phyloP scores from a whole-genome alignment of 2,113 vertebrate genomes.

The Platichthys flesus region DNA sequence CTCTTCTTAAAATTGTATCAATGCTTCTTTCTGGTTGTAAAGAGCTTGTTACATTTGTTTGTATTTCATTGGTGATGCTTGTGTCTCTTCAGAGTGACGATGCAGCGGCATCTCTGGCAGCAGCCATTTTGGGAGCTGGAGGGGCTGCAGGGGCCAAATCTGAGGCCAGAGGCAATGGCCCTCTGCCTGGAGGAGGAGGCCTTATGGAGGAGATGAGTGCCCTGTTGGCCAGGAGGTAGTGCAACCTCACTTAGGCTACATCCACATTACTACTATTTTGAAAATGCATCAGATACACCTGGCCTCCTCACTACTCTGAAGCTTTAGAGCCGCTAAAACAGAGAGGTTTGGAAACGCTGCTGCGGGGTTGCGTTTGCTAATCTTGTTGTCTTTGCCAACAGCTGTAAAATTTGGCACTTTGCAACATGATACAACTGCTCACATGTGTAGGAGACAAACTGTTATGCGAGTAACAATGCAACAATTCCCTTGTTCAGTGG shows the following conservation, averaged over 20 bases:
- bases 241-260: not conserved
- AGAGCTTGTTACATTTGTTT: not conserved
- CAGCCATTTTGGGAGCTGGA: slow-evolving; percentile 59
- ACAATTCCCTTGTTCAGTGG: too few species aligned
- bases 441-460: too few species aligned
- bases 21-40: not conserved
- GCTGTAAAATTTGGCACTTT: too few species aligned
- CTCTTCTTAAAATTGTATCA: too few species aligned
- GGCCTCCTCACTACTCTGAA: too few species aligned
- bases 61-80: not conserved
- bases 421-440: too few species aligned
- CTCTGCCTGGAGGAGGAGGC: slow-evolving; percentile 90
- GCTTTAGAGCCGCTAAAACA: too few species aligned
- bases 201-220: slow-evolving; percentile 99
- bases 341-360: too few species aligned
- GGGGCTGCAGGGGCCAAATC: slow-evolving; percentile 84
- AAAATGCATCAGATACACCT: not conserved
- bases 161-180: slow-evolving; percentile 93
- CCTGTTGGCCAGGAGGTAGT: slow-evolving; percentile 95
- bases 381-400: too few species aligned
- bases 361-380: too few species aligned
- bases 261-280: too few species aligned
- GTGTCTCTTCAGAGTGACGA: slow-evolving; percentile 84
- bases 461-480: too few species aligned
- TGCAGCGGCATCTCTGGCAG: slow-evolving; percentile 81